Evolutionary conservation across 2,888 invertebrate genomes (phyloP).

Genomic region (Villa cingulata): DNA sequence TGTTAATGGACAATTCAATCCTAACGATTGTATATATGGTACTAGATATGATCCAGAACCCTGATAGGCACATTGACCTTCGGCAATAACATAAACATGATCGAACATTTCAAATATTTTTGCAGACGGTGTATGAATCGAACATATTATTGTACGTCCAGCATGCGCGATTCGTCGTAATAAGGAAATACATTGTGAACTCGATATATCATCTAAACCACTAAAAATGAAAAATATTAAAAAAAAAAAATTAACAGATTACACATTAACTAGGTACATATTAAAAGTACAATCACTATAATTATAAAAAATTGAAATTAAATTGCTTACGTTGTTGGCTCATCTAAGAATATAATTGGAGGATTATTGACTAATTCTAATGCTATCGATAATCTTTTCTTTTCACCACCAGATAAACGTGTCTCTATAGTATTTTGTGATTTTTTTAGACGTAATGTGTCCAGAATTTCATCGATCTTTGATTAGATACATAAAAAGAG

Average conservation of each 20-base stretch:
- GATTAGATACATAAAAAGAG: conserved; percentile 18
- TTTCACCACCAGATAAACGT: conserved; percentile 79
- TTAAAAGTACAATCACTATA: too few relatives aligned
- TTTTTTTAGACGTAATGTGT: conserved; percentile 59
- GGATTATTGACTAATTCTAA: conserved; percentile 86
- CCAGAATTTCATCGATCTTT: conserved; percentile 77
- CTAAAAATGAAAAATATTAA: conserved; percentile 37
- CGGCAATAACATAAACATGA: conserved; percentile 77
- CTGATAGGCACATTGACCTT: conserved; percentile 81
- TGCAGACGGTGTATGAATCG: conserved; percentile 93
- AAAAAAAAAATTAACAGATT: conserved; percentile 5
- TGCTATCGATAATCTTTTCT: conserved; percentile 85
- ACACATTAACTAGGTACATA: not conserved
- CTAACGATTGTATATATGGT: conserved; percentile 63
- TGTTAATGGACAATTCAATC: conserved; percentile 74
- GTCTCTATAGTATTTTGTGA: conserved; percentile 60
- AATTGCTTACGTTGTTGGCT: conserved; percentile 77
- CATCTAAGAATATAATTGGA: conserved; percentile 87
- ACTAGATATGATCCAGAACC: conserved; percentile 67
- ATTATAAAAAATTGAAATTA: not conserved
- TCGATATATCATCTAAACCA: conserved; percentile 82
- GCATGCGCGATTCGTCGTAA: conserved; percentile 71
- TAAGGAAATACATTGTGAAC: conserved; percentile 73
- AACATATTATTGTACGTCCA: conserved; percentile 85
- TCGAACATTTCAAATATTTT: conserved; percentile 83